Evolutionary conservation across 2,797 vertebrate species (phyloP).

Genomic region (Anguilla obscura): DNA sequence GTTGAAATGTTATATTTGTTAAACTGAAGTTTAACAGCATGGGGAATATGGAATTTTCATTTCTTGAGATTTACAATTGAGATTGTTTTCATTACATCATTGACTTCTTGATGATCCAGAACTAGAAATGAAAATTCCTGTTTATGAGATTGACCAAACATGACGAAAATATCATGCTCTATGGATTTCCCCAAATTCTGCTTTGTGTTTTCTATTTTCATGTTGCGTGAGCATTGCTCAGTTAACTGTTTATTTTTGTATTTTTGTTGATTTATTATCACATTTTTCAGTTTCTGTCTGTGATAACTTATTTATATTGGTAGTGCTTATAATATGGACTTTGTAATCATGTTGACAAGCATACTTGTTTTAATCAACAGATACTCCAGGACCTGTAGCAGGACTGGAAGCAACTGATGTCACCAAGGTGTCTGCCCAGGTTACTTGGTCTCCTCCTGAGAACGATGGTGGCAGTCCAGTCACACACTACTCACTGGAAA

Average conservation of each 20-base stretch:
- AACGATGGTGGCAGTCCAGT: constrained; percentile 95
- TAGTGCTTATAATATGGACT: neutral
- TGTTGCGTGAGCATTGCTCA: neutral
- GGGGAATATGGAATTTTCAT: neutral
- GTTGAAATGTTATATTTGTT: neutral
- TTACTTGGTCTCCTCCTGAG: constrained; percentile 95
- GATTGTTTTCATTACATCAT: neutral
- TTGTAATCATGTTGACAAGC: constrained; percentile 11
- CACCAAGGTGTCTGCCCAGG: constrained; percentile 88
- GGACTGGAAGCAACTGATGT: constrained; percentile 84
- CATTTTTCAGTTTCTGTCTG: neutral
- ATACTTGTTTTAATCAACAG: constrained; percentile 61
- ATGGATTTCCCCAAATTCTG: neutral
- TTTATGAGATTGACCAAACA: neutral
- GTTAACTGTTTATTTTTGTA: neutral
- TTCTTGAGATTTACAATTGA: neutral
- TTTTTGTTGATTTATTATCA: neutral
- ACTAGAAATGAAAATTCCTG: neutral
- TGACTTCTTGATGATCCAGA: neutral
- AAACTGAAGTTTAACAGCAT: neutral
- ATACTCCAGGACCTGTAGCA: constrained; percentile 96
- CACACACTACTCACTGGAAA: constrained; percentile 91
- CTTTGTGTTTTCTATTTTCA: neutral
- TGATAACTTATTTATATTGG: neutral
- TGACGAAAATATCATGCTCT: neutral